Conservation (phyloP, 1,140 invertebrate genomes). For the Leguminivora glycinivorella region DNA sequence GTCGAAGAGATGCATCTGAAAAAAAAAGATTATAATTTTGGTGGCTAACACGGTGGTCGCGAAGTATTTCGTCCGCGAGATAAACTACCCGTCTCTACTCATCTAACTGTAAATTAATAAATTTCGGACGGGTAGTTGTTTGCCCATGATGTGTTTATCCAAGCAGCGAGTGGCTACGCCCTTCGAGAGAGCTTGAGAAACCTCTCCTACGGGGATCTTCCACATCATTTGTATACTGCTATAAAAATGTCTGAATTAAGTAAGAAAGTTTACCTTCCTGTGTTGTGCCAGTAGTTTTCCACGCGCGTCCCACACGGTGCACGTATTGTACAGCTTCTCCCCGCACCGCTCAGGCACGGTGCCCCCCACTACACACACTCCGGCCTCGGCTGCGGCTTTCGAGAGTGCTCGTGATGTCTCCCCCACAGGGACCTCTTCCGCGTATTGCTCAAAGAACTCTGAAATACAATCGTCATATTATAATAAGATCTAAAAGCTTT, state of each 20-base stretch:
- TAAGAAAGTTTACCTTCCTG: conserved; percentile 82
- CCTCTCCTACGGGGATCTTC: no score
- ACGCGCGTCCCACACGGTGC: conserved; percentile 90
- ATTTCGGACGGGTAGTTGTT: no score
- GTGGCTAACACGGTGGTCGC: no score
- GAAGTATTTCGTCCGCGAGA: no score
- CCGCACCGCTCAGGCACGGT: conserved; percentile 90
- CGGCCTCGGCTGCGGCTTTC: conserved; percentile 86
- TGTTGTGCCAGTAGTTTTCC: conserved; percentile 88
- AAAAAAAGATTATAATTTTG: conserved; percentile 34
- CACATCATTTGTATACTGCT: no score
- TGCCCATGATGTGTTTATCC: no score
- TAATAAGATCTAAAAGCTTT: no score
- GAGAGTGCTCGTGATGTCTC: conserved; percentile 86
- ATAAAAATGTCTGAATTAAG: conserved; percentile 5
- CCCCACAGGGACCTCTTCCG: conserved; percentile 90
- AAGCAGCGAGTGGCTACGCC: no score
- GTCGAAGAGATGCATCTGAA: conserved; percentile 95
- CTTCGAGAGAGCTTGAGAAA: no score
- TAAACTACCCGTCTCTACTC: no score
- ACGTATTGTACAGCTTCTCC: conserved; percentile 91
- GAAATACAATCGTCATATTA: neutral
- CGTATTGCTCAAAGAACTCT: conserved; percentile 92
- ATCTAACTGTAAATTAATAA: no score
- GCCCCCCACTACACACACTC: conserved; percentile 92